Percentiles rank a stretch among this genome's conserved stretches.
Evolutionary conservation across 2,797 vertebrate species (phyloP).

Genomic region (Etheostoma nigrum): DNA sequence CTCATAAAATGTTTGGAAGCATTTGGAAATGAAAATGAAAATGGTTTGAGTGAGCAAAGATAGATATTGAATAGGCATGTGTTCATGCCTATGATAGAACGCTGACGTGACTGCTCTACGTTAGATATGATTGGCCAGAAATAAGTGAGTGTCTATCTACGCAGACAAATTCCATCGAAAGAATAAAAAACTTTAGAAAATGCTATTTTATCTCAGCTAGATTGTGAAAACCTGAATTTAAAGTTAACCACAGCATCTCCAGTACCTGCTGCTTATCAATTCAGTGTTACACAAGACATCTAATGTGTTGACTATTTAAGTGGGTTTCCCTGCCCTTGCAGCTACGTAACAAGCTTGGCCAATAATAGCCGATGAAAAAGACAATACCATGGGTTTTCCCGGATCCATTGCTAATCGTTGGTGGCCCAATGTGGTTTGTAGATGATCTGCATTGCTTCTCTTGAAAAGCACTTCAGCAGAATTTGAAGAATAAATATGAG

Average conservation of each 20-base stretch:
- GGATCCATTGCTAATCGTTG: too few relatives aligned
- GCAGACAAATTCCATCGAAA: not conserved
- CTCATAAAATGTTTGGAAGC: constrained; percentile 14
- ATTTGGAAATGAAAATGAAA: constrained; percentile 29
- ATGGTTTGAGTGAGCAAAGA: not conserved
- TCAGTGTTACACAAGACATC: not conserved
- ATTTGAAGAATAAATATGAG: not conserved
- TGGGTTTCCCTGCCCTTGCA: too few relatives aligned
- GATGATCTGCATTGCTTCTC: not conserved
- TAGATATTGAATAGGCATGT: not conserved
- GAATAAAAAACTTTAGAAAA: not conserved
- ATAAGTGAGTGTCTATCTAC: not conserved
- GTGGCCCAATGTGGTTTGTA: not conserved
- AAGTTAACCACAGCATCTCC: not conserved
- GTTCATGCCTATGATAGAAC: too few relatives aligned
- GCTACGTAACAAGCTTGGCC: too few relatives aligned
- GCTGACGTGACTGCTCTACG: too few relatives aligned
- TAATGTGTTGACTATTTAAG: not conserved
- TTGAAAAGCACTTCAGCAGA: not conserved
- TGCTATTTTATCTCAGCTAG: not conserved
- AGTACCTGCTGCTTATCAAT: not conserved
- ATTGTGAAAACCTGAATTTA: not conserved
- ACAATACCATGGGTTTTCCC: too few relatives aligned
- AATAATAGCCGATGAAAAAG: not conserved
- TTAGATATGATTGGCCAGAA: too few relatives aligned